Conservation (phyloP, 2,797 vertebrate genomes). For the Karalla daura region DNA sequence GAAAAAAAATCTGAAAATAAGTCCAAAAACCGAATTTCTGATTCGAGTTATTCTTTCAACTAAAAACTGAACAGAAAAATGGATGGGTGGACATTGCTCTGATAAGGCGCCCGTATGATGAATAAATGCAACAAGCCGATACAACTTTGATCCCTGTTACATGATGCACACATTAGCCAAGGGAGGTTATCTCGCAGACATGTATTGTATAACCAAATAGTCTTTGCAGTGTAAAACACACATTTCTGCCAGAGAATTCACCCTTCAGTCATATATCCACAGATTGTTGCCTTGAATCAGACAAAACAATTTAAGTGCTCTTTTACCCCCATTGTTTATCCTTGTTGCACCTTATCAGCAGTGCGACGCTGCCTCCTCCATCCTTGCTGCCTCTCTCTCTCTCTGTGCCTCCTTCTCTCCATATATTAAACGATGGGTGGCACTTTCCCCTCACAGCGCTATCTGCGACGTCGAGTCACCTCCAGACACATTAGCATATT, state of each 20-base stretch:
- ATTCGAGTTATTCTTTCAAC: background rate
- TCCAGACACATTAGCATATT: conserved; percentile 83
- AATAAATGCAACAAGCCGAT: background rate
- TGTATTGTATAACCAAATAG: background rate
- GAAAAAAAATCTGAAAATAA: background rate
- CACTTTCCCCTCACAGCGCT: conserved; percentile 75
- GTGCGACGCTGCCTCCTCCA: conserved; percentile 38
- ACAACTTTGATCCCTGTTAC: background rate
- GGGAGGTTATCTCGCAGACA: background rate
- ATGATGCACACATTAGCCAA: background rate
- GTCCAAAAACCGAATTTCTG: background rate
- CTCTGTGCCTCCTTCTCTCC: conserved; percentile 43
- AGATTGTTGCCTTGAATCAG: conserved; percentile 46
- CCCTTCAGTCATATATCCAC: conserved; percentile 27
- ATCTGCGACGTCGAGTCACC: conserved; percentile 79
- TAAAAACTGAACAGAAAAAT: background rate
- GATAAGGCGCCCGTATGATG: background rate
- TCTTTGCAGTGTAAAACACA: background rate
- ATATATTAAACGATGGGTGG: conserved; percentile 78
- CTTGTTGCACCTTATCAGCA: conserved; percentile 64
- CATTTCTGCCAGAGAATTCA: conserved; percentile 14
- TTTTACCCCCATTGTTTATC: conserved; percentile 68
- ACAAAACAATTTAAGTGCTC: conserved; percentile 57
- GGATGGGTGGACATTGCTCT: background rate
- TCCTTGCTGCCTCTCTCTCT: conserved; percentile 24